Percentiles rank a stretch among this genome's conserved stretches.
Conservation (phyloP, 2,888 invertebrate genomes). For the Rutpela maculata region DNA sequence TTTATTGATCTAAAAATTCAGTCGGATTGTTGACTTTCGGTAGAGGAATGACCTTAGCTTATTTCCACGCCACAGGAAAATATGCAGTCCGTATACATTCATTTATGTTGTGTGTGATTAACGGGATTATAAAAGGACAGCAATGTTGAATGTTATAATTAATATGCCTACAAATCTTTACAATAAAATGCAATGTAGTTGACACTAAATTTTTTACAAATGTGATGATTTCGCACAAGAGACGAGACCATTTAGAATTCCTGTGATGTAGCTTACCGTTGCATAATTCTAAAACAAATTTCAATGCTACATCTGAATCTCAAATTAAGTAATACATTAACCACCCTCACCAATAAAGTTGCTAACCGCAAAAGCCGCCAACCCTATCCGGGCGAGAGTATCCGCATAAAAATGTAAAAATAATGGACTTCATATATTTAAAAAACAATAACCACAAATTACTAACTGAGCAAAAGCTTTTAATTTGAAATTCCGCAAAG, state of each 20-base stretch:
- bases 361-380: constrained; percentile 49
- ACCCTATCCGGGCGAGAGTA: constrained; percentile 48
- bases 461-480: constrained; percentile 49
- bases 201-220: too few relatives aligned
- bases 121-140: too few relatives aligned
- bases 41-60: too few relatives aligned
- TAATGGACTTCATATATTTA: constrained; percentile 57
- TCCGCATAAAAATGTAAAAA: constrained; percentile 55
- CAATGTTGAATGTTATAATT: too few relatives aligned
- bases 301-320: neutral
- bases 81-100: too few relatives aligned
- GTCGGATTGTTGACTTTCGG: too few relatives aligned
- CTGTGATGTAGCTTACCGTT: neutral
- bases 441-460: constrained; percentile 59
- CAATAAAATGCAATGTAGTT: too few relatives aligned
- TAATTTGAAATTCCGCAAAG: constrained; percentile 53
- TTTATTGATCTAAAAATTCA: too few relatives aligned
- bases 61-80: too few relatives aligned
- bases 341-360: constrained; percentile 54
- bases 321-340: constrained; percentile 56
- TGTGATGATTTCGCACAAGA: neutral
- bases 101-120: too few relatives aligned
- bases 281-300: neutral
- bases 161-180: too few relatives aligned
- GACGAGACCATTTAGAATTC: neutral